Conservation (phyloP, 2,888 invertebrate species). For the Noctua pronuba region DNA sequence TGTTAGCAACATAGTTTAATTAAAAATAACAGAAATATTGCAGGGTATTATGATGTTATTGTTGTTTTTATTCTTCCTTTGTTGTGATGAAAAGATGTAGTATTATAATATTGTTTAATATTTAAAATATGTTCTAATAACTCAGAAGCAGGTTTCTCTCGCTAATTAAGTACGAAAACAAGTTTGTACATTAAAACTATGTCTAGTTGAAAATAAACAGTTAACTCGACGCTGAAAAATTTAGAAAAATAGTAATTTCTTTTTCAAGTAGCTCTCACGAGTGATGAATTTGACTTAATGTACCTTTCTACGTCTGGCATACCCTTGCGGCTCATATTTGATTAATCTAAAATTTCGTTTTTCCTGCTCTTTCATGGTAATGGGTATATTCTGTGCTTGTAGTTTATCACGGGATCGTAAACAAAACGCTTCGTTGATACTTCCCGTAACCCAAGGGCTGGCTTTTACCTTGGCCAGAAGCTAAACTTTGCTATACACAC, state of each 20-base stretch:
- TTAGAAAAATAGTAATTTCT: not conserved
- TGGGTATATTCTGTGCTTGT: not conserved
- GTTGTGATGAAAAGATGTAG: not conserved
- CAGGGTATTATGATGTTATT: slow-evolving; percentile 31
- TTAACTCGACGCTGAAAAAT: not conserved
- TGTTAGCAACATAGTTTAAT: slow-evolving; percentile 38
- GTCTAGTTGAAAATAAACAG: not conserved
- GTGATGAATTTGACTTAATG: not conserved
- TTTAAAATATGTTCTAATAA: not conserved
- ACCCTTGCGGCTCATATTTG: not conserved
- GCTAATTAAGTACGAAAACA: not conserved
- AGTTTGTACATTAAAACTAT: not conserved
- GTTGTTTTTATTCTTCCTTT: slow-evolving; percentile 4
- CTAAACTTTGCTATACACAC: no score
- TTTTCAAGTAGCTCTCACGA: not conserved
- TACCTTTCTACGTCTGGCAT: not conserved
- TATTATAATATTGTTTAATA: not conserved
- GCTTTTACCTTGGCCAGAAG: no score
- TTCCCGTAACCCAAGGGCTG: no score
- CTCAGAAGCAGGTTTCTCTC: not conserved
- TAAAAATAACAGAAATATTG: slow-evolving; percentile 47
- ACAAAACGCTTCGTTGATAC: no score
- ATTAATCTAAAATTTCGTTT: not conserved
- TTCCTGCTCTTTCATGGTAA: not conserved
- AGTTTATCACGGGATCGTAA: not conserved